Conservation (phyloP, 2,888 invertebrate species). For the Volucella inanis region DNA sequence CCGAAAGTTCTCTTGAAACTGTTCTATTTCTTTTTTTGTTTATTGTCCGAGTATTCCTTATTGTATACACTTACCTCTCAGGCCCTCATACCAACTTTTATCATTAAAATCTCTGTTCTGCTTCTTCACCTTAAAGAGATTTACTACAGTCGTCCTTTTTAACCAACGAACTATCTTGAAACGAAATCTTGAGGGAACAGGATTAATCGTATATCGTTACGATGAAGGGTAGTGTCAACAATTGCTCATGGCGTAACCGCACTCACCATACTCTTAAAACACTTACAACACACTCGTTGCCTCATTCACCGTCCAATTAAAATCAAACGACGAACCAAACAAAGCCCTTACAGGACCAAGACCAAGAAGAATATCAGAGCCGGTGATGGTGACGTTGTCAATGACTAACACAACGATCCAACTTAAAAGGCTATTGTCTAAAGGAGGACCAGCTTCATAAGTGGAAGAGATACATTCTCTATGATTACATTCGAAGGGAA, state of each 20-base stretch:
- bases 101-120: background rate
- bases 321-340: conserved; percentile 63
- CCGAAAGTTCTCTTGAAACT: no score
- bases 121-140: conserved; percentile 23
- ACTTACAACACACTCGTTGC: conserved; percentile 63
- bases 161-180: conserved; percentile 16
- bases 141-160: conserved; percentile 25
- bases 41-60: no score
- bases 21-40: no score
- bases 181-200: conserved; percentile 32
- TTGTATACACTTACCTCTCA: no score
- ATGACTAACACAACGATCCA: conserved; percentile 43
- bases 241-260: conserved; percentile 48
- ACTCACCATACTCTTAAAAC: conserved; percentile 26
- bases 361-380: conserved; percentile 49
- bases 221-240: conserved; percentile 23
- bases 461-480: conserved; percentile 62
- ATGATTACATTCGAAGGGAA: conserved; percentile 66
- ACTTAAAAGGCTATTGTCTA: conserved; percentile 54
- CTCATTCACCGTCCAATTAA: conserved; percentile 62
- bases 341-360: background rate
- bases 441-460: conserved; percentile 65
- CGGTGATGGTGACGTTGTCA: conserved; percentile 34
- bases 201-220: background rate
- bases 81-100: no score